A percentile compares a stretch with the other conserved stretches of the same genome.
phyloP scores from a whole-genome alignment of 2,888 invertebrate species.

The Microctonus aethiopoides region DNA sequence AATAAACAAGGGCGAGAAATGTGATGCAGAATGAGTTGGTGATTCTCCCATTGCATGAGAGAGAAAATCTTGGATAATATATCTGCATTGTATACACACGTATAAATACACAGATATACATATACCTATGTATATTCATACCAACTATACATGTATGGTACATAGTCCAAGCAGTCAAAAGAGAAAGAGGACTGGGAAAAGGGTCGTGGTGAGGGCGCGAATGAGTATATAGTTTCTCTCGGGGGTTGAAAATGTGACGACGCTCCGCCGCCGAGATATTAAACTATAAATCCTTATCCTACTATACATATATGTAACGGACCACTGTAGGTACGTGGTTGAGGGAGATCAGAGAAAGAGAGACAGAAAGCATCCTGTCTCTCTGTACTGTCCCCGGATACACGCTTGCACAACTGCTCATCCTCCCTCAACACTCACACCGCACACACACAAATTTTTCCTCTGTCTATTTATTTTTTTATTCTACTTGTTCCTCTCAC shows the following conservation, averaged over 20 bases:
- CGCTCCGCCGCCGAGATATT: conserved; percentile 63
- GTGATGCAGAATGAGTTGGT: conserved; percentile 27
- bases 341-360: background rate
- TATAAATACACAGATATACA: too few relatives aligned
- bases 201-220: conserved; percentile 32
- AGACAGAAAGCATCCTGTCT: conserved; percentile 36
- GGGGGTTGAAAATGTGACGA: conserved; percentile 46
- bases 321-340: conserved; percentile 49
- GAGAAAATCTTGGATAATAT: background rate
- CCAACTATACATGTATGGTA: too few relatives aligned
- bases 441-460: conserved; percentile 30
- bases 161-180: background rate
- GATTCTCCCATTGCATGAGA: background rate
- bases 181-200: conserved; percentile 16
- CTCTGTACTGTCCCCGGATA: conserved; percentile 41
- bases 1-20: conserved; percentile 24
- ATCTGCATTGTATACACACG: too few relatives aligned
- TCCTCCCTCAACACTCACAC: conserved; percentile 2
- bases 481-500: background rate
- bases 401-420: conserved; percentile 42
- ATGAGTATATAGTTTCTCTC: conserved; percentile 36
- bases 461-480: conserved; percentile 30
- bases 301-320: conserved; percentile 48
- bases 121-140: background rate
- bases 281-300: conserved; percentile 68